Conservation (phyloP, 1,140 invertebrate genomes). For the Phthorimaea operculella region DNA sequence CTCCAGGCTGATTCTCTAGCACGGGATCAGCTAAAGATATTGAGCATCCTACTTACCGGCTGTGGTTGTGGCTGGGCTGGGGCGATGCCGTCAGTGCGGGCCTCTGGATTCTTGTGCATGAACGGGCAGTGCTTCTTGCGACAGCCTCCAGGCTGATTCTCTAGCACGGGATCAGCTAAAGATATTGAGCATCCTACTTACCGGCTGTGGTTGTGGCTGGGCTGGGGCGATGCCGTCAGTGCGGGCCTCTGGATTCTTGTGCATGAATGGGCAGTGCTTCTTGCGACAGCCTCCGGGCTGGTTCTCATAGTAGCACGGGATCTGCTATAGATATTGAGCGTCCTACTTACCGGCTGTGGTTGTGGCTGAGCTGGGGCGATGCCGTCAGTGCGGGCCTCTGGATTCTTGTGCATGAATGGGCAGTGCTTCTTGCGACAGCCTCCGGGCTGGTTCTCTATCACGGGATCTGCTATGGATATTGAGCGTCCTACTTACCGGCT, state of each 20-base stretch:
- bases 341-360: constrained; percentile 31
- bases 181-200: constrained; percentile 71
- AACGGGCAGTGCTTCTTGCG: too few relatives aligned
- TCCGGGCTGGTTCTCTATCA: constrained; percentile 84
- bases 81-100: constrained; percentile 54
- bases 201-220: constrained; percentile 39
- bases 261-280: constrained; percentile 84
- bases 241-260: constrained; percentile 68
- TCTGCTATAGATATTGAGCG: too few relatives aligned
- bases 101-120: constrained; percentile 71
- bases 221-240: constrained; percentile 56
- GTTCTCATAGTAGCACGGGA: constrained; percentile 85
- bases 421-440: constrained; percentile 89
- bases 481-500: constrained; percentile 66
- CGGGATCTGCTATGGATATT: too few relatives aligned
- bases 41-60: constrained; percentile 32
- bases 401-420: constrained; percentile 75
- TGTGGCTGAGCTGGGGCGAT: constrained; percentile 52
- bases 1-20: constrained; percentile 85
- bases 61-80: constrained; percentile 45
- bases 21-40: too few relatives aligned
- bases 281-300: constrained; percentile 76
- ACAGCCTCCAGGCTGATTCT: constrained; percentile 83
- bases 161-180: constrained; percentile 83
- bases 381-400: constrained; percentile 56